Base-by-base conservation (phyloP, 2,888 invertebrate species). In the Agelastica alni region DNA sequence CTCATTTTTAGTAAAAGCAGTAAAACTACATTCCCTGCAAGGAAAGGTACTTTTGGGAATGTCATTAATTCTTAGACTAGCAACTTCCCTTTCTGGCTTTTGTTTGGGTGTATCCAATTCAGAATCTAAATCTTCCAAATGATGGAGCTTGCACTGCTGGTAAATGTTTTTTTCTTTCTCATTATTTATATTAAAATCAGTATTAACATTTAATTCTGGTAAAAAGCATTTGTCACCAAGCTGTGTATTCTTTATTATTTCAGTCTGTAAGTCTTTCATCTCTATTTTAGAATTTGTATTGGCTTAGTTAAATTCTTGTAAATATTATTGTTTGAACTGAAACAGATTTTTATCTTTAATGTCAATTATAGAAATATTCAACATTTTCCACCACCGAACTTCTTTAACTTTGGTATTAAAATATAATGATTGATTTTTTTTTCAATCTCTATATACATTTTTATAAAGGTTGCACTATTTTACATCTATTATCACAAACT, bases 1-100 rank as follows among this genome's bases (percentile, higher is more conserved):
- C 20, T 52, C 52, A 2, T 30, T 10, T 12, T 45, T 45, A 17
- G n/a, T 48, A 1, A n/a, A 2, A 20, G 44, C n/a, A 6, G n/a
- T 22, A 12, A 32, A 52, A 12, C 28, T 20, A 28, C 56, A 56
- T 7, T 48, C 32, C n/a, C 48, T 44, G 28, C 56, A 56, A 6
- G 22, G 13, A 17, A 26, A 48, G n/a, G 12, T 32, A 22, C 20
- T 36, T 42, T 6, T n/a, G 1, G 32, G 6, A 28, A 14, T 30
- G 9, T 16, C 28, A n/a, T 14, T 28, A 16, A 17, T 9, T 30
- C n/a, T 17, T 16, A 37, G 13, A n/a, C 13, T 31, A n/a, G 12
- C 10, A 31, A 12, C 3, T 31, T 3, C 28, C 2, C n/a, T n/a
- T 28, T 28, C 28, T 31, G n/a, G 13, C 13, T 31, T 31, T 12